Conservation (phyloP, 2,113 vertebrate genomes). For the Patagioenas fasciata region DNA sequence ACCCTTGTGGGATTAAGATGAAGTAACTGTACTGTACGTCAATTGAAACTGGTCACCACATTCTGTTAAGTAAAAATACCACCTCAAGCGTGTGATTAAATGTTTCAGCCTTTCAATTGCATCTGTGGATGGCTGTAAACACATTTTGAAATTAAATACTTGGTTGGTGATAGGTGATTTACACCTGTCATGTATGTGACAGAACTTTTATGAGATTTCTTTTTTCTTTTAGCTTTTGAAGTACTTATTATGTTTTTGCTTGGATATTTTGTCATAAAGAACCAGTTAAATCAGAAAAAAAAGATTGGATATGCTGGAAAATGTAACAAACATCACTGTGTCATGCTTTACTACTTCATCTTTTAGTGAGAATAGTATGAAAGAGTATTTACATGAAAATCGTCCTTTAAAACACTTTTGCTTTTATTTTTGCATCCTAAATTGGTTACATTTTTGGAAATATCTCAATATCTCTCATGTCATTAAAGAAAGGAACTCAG, state of each 20-base stretch:
- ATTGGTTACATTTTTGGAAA: background rate
- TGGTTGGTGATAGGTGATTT: background rate
- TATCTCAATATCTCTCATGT: background rate
- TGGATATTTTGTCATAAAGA: background rate
- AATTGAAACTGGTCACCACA: background rate
- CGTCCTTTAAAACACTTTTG: background rate
- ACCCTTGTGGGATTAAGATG: background rate
- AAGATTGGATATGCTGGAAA: background rate
- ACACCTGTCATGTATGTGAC: background rate
- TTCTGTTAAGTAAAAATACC: background rate
- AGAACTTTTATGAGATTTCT: background rate
- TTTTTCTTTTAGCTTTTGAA: background rate
- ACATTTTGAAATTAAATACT: background rate
- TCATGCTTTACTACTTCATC: background rate
- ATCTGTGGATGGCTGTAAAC: background rate
- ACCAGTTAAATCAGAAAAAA: background rate
- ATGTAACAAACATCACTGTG: background rate
- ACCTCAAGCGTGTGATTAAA: background rate
- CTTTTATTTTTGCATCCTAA: background rate
- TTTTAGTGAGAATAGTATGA: background rate
- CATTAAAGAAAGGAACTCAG: background rate
- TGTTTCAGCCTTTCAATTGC: background rate
- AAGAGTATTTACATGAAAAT: background rate
- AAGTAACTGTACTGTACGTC: background rate
- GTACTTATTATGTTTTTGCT: background rate